Evolutionary conservation across 2,113 vertebrate species (phyloP), one percentile per base, ranked within the genome.

Genomic region (Chlamydotis undulata): DNA sequence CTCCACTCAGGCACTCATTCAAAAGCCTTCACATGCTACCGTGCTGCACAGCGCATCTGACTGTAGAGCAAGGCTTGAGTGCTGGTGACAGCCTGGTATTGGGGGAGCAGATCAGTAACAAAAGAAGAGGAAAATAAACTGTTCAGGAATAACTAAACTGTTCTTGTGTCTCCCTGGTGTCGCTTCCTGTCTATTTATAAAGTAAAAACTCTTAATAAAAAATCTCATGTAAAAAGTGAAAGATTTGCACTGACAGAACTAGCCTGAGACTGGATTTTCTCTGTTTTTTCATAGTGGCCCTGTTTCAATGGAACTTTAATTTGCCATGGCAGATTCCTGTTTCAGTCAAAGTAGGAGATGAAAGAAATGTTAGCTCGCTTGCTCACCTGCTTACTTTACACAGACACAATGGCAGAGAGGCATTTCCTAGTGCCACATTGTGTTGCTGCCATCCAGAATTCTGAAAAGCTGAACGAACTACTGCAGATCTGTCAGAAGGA

Each of bases 21-120:
- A 28, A 67, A 92, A 77, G 19, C 28, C 43, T 57, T 50, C 11
- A 4, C 26, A 14, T 11, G 3, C 47, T 43, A 9, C 0, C 0
- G 60, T 49, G 47, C 79, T 63, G 63, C 55, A 14, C 59, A 52
- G 82, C 2, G 0, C 12, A 35, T 45, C 79, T 43, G 55, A 33
- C 43, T 57, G 84, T 76, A 76, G 64, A 88, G 43, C 21, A 75
- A 33, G 78, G 14, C 19, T n/a, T 47, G 67, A 57, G 35, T 53
- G 26, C 14, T 52, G 53, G 55, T n/a, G 75, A 67, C 74, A 79
- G 50, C 41, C 33, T 73, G 43, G 28, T 61, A 10, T 13, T 45
- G 2, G 22, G 50, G 52, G 22, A 91, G 22, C 6, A 73, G 50
- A 59, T 35, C 56, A 45, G 35, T 49, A 83, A 92, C 80, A 61